A percentile compares a stretch with the other conserved stretches of the same genome.
Conservation (phyloP, 2,113 vertebrate species). For the Colius striatus region DNA sequence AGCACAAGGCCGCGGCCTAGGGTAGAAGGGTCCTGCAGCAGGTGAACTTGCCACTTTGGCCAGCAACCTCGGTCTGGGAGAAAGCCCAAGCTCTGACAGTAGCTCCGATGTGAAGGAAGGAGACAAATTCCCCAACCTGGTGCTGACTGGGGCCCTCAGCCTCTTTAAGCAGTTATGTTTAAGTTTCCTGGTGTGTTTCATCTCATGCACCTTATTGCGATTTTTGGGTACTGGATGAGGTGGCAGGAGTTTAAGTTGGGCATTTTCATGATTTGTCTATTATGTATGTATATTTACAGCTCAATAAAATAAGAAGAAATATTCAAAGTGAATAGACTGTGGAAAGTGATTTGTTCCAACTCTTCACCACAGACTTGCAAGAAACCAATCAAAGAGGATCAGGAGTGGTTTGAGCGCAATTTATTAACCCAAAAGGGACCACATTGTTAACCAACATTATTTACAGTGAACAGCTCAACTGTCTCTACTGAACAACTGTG, state of each 20-base stretch:
- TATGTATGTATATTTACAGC: background rate
- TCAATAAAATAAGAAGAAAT: constrained; percentile 41
- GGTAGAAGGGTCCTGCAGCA: accelerated
- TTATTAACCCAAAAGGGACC: constrained; percentile 48
- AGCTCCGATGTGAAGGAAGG: accelerated
- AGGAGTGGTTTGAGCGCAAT: constrained; percentile 15
- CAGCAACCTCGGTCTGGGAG: background rate
- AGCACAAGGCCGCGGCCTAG: accelerated
- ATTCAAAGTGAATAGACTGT: constrained; percentile 37
- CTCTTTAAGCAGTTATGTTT: background rate
- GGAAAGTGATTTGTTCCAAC: constrained; percentile 48
- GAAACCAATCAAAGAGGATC: constrained; percentile 46
- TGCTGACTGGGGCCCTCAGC: accelerated
- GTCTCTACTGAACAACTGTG: constrained; percentile 40
- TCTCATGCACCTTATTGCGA: background rate
- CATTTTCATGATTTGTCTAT: background rate
- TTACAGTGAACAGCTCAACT: constrained; percentile 49
- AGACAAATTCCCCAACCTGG: background rate
- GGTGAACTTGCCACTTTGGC: accelerated
- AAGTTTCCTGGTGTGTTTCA: background rate
- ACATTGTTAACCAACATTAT: constrained; percentile 59
- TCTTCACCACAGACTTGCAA: constrained; percentile 46
- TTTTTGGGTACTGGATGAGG: background rate
- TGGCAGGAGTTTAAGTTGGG: background rate
- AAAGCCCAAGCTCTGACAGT: accelerated